Evolutionary conservation across 2,113 vertebrate species (phyloP).

Genomic region (Pteropus alecto): DNA sequence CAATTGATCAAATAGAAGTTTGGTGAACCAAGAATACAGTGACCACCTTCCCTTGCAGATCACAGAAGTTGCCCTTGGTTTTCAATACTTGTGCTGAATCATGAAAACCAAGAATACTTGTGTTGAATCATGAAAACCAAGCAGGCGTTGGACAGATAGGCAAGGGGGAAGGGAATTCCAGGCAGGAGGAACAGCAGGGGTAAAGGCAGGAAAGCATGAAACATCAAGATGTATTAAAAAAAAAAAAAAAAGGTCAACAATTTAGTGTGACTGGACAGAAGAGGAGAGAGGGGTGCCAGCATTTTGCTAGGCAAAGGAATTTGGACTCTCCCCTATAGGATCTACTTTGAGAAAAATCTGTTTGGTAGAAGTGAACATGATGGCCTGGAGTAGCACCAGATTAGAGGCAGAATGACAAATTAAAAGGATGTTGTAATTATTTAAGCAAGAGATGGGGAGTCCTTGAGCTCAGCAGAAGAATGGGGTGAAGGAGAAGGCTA

Average conservation of each 20-base stretch:
- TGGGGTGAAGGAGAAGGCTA: neutral
- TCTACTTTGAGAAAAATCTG: conserved; percentile 58
- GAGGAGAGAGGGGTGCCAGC: conserved; percentile 27
- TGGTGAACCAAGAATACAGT: neutral
- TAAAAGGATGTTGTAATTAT: conserved; percentile 55
- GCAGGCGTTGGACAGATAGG: conserved; percentile 60
- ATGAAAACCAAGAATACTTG: conserved; percentile 48
- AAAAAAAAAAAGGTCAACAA: conserved; percentile 37
- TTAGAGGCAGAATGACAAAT: conserved; percentile 48
- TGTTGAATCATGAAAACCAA: conserved; percentile 58
- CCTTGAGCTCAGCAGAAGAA: neutral
- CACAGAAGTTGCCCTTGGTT: conserved; percentile 17
- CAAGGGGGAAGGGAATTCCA: conserved; percentile 38
- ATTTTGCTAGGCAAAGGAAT: conserved; percentile 62
- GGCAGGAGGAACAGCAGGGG: conserved; percentile 61
- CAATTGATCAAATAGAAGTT: neutral
- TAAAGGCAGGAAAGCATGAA: conserved; percentile 61
- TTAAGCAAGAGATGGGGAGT: conserved; percentile 25
- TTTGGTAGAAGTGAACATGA: neutral
- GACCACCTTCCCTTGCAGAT: conserved; percentile 43
- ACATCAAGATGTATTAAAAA: conserved; percentile 70
- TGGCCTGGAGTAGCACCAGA: conserved; percentile 38
- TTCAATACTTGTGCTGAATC: conserved; percentile 45
- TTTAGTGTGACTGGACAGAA: conserved; percentile 55
- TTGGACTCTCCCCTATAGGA: conserved; percentile 25